Conservation (phyloP, 2,113 vertebrate species). For the Lophotis ruficrista region DNA sequence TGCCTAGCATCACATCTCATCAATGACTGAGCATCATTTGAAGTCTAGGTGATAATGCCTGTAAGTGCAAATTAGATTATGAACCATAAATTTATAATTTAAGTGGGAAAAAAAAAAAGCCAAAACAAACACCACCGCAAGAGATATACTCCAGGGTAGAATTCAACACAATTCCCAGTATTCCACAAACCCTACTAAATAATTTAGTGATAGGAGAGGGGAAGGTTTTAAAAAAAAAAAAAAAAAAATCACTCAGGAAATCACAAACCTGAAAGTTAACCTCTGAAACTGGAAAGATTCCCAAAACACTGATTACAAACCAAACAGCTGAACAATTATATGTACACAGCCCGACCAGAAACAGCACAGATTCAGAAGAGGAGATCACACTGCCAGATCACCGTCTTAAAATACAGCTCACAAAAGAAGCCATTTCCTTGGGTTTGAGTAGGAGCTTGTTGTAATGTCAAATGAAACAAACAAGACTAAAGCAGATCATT, state of each 20-base stretch:
- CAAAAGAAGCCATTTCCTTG: not conserved
- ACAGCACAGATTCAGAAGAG: not conserved
- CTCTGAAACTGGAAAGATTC: slow-evolving; percentile 15
- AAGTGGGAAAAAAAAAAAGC: not conserved
- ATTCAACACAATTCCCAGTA: not conserved
- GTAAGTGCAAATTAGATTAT: not conserved
- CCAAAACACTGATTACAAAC: slow-evolving; percentile 37
- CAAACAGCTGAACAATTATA: not conserved
- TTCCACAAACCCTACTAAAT: not conserved
- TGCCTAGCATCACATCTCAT: not conserved
- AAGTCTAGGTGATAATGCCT: not conserved
- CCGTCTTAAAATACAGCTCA: not conserved
- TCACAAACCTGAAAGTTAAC: slow-evolving; percentile 2
- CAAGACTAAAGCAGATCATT: not conserved
- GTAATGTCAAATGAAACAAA: not conserved
- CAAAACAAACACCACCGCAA: not conserved
- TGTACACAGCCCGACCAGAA: not conserved
- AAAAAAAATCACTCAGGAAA: not conserved
- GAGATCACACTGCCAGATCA: not conserved
- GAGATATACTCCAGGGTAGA: not conserved
- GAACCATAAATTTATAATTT: not conserved
- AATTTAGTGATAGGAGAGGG: not conserved
- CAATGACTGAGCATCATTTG: not conserved
- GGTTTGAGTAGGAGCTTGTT: not conserved
- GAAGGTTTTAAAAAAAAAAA: not conserved